Conservation (phyloP, 1,140 invertebrate species). For the Hetaerina americana region DNA sequence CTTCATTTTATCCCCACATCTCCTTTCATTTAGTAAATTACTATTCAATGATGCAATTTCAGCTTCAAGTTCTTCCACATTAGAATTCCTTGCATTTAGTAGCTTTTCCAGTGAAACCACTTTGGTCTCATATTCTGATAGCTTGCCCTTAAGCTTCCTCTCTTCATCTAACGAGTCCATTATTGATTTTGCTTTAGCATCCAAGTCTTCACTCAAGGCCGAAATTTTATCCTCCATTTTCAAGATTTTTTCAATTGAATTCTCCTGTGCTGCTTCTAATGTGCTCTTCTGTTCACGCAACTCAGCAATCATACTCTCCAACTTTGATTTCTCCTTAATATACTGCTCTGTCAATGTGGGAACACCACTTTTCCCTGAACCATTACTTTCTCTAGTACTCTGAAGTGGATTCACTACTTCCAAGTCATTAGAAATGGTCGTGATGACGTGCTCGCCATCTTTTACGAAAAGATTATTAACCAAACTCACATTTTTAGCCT, state of each 20-base stretch:
- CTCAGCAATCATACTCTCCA: slow-evolving; percentile 22
- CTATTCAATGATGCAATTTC: slow-evolving; percentile 18
- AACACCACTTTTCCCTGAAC: no score
- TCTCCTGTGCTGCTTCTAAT: slow-evolving; percentile 21
- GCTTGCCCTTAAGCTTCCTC: not conserved
- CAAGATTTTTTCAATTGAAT: slow-evolving; percentile 23
- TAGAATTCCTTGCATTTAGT: not conserved
- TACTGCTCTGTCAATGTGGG: not conserved
- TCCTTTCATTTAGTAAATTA: slow-evolving; percentile 22
- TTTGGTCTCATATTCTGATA: not conserved
- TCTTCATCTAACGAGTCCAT: not conserved
- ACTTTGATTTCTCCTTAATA: not conserved
- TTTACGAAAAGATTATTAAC: no score
- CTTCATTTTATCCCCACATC: slow-evolving; percentile 14
- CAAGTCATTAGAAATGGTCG: no score
- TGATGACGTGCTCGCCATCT: no score
- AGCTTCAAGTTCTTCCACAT: slow-evolving; percentile 16
- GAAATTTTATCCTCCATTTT: slow-evolving; percentile 21
- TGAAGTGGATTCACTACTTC: no score
- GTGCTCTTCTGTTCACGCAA: slow-evolving; percentile 23
- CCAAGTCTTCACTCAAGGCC: slow-evolving; percentile 18
- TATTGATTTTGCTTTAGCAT: slow-evolving; percentile 18
- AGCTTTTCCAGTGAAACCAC: not conserved
- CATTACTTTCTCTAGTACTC: no score
- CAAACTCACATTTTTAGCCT: not conserved